Conservation (phyloP, 2,113 vertebrate genomes). For the Lethenteron camtschaticum region DNA sequence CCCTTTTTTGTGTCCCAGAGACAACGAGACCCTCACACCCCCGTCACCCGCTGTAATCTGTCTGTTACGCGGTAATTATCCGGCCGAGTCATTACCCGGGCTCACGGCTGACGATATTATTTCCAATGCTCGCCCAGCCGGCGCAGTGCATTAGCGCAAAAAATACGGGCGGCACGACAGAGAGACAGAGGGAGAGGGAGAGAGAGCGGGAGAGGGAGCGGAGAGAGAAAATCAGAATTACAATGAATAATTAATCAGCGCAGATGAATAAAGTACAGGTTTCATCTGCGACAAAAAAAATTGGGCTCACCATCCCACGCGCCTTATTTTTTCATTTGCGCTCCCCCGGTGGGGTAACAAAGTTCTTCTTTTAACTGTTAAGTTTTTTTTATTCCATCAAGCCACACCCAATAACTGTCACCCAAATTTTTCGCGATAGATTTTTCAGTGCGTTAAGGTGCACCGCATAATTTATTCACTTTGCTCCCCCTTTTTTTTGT, state of each 20-base stretch:
- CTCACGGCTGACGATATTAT: conserved; percentile 4
- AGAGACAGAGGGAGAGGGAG: too few relatives aligned
- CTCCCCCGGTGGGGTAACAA: too few relatives aligned
- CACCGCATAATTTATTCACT: too few relatives aligned
- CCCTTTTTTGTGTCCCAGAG: too few relatives aligned
- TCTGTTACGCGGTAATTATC: conserved; percentile 3
- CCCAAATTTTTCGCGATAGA: too few relatives aligned
- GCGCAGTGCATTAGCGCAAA: not conserved
- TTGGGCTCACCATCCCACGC: not conserved
- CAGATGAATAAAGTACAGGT: conserved; percentile 5
- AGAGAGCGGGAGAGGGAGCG: not conserved
- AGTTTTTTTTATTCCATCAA: too few relatives aligned
- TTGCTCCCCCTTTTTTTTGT: too few relatives aligned
- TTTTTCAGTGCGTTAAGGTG: too few relatives aligned
- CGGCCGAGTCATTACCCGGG: conserved; percentile 1
- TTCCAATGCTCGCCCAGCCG: conserved; percentile 1
- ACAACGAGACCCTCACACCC: not conserved
- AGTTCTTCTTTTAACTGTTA: too few relatives aligned
- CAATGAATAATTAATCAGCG: conserved; percentile 3
- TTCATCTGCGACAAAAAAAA: conserved; percentile 5
- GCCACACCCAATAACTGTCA: too few relatives aligned
- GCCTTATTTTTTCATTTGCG: too few relatives aligned
- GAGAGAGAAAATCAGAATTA: conserved; percentile 5
- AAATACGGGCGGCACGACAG: too few relatives aligned
- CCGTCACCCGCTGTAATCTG: not conserved